Evolutionary conservation across 2,888 invertebrate genomes (phyloP), one percentile per base, ranked within the genome.

Genomic region (Pristionchus fissidentatus): DNA sequence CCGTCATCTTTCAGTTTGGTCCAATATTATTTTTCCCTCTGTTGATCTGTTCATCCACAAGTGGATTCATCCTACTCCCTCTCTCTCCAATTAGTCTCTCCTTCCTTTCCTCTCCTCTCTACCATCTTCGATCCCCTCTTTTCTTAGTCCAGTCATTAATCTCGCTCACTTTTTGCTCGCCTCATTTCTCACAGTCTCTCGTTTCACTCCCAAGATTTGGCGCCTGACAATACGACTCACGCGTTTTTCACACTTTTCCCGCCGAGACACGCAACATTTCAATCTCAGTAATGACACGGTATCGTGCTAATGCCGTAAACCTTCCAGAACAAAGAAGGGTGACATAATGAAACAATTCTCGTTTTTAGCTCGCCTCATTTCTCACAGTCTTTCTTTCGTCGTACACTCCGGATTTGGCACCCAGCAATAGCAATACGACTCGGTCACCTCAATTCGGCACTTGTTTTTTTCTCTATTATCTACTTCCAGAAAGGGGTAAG

Each of bases 121-220:
- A n/a, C n/a, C n/a, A n/a, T n/a, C n/a, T n/a, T n/a, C n/a, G n/a
- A n/a, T n/a, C n/a, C n/a, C n/a, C n/a, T n/a, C n/a, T n/a, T n/a
- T n/a, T n/a, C n/a, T n/a, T n/a, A n/a, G n/a, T n/a, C n/a, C n/a
- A n/a, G n/a, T n/a, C 66, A 66, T 66, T 66, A 66, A 66, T 66
- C 66, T 66, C 66, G n/a, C n/a, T n/a, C n/a, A n/a, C 66, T 15
- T 4, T 38, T 38, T 38, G n/a, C 41, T 66, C 66, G 38, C 22
- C 66, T 66, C 66, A 66, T 66, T 66, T 66, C 66, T 66, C 66
- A 66, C 35, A 35, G 22, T 66, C 62, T 38, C 38, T 19, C 55
- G 4, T 22, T 55, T 55, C 22, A 22, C 55, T 13, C 35, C 38
- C 3, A 4, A 35, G 3, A 7, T 60, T 32, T 57, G n/a, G n/a